Percentiles rank a stretch among this genome's conserved stretches.
Conservation (phyloP, 2,113 vertebrate genomes). For the Anhinga anhinga region DNA sequence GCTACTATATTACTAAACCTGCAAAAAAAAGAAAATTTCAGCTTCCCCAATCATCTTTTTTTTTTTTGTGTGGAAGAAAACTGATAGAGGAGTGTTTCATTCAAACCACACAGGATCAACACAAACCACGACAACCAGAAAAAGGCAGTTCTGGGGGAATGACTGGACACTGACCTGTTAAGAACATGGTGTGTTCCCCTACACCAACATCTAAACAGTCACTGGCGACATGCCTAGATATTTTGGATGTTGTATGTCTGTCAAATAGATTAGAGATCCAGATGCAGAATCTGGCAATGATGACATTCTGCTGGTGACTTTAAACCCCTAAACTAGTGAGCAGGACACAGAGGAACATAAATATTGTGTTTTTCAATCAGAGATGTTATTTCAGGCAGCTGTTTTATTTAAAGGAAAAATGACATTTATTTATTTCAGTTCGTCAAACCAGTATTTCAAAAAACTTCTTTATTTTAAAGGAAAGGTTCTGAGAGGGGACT, state of each 20-base stretch:
- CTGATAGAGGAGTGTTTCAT: neutral
- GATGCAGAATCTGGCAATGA: neutral
- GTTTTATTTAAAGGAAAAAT: neutral
- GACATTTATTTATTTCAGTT: neutral
- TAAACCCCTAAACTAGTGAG: neutral
- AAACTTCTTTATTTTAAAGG: neutral
- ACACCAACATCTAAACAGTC: neutral
- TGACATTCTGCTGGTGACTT: neutral
- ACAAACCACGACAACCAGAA: neutral
- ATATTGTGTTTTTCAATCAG: neutral
- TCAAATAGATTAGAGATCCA: constrained; percentile 32
- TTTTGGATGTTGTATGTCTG: neutral
- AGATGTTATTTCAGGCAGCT: neutral
- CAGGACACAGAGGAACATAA: neutral
- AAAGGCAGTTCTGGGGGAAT: neutral
- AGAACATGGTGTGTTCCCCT: neutral
- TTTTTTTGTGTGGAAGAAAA: neutral
- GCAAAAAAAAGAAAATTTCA: neutral
- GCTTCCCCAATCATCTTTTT: neutral
- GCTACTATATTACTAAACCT: neutral
- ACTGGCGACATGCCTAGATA: neutral
- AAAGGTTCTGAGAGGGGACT: neutral
- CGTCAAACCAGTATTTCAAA: neutral
- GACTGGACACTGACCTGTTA: neutral
- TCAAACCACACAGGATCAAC: neutral